phyloP scores from a whole-genome alignment of 2,888 invertebrate species.

The Hipparchia semele region DNA sequence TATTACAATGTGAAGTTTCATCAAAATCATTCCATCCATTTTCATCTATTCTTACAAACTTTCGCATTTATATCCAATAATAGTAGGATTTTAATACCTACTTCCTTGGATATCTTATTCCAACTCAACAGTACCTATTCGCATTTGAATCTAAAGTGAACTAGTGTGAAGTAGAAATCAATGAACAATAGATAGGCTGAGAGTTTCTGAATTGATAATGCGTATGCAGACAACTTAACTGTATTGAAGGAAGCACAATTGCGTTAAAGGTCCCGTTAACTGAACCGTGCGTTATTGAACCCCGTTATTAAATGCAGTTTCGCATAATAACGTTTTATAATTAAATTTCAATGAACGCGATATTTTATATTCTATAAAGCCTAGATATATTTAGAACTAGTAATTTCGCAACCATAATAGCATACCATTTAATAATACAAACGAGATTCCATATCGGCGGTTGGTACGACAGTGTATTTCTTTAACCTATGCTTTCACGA shows the following conservation, averaged over 20 bases:
- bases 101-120: background rate
- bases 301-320: constrained; percentile 41
- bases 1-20: no score
- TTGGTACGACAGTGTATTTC: background rate
- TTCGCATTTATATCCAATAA: no score
- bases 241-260: constrained; percentile 70
- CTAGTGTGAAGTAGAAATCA: constrained; percentile 34
- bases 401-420: background rate
- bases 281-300: constrained; percentile 41
- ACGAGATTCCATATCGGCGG: background rate
- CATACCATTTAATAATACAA: background rate
- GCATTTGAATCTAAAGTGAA: constrained; percentile 24
- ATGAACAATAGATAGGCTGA: constrained; percentile 60
- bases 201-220: constrained; percentile 57
- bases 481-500: background rate
- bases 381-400: constrained; percentile 2
- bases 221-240: constrained; percentile 54
- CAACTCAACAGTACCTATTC: constrained; percentile 20
- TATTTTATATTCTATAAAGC: constrained; percentile 26
- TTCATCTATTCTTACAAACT: no score
- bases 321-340: constrained; percentile 39
- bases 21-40: no score
- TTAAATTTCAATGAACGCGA: constrained; percentile 33
- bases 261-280: constrained; percentile 64
- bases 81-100: background rate